Conservation (phyloP, 1,140 invertebrate genomes). For the Aricia agestis region DNA sequence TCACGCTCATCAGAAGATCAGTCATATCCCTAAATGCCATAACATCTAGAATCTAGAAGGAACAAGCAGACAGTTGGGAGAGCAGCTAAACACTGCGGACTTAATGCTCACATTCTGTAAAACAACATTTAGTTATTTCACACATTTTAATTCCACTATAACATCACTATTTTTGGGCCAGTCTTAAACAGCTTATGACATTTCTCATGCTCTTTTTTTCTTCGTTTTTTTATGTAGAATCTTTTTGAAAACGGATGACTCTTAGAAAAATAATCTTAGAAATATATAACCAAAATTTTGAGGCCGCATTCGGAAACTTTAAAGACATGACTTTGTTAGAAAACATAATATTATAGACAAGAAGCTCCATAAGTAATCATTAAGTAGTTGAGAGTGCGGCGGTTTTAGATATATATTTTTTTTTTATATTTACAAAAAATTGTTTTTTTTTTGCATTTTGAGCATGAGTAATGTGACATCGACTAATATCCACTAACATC, state of each 20-base stretch:
- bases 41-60: conserved; percentile 20
- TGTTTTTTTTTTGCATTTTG: too few species aligned
- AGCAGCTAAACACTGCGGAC: conserved; percentile 17
- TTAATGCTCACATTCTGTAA: conserved; percentile 4
- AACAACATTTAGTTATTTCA: conserved; percentile 2
- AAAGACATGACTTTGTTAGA: too few species aligned
- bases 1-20: conserved; percentile 15
- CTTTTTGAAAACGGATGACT: not conserved
- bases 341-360: too few species aligned
- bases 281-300: not conserved
- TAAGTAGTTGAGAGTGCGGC: too few species aligned
- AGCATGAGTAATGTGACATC: conserved; percentile 3
- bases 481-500: conserved; percentile 14
- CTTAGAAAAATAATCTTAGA: not conserved
- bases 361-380: too few species aligned
- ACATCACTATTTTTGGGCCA: not conserved
- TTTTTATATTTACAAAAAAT: too few species aligned
- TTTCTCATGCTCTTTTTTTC: not conserved
- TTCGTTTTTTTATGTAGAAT: not conserved
- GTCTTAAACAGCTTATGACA: not conserved
- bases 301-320: too few species aligned
- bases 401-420: too few species aligned
- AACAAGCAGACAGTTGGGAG: conserved; percentile 14
- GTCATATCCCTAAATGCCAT: conserved; percentile 21
- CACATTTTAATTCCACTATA: not conserved